Evolutionary conservation across 2,113 vertebrate species (phyloP).

Genomic region (Festucalex cinctus): DNA sequence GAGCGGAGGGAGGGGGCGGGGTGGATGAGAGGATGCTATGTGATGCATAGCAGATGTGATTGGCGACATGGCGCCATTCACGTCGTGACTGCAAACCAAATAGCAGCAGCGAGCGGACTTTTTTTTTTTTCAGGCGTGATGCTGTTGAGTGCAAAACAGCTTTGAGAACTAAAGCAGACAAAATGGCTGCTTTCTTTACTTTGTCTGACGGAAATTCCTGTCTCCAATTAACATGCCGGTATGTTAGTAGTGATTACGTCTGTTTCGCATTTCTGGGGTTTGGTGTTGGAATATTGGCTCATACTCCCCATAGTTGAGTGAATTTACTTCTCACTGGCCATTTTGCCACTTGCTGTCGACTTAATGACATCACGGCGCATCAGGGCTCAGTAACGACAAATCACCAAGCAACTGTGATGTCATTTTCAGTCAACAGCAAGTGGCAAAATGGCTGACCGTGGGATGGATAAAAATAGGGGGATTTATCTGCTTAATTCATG

Average conservation of each 20-base stretch:
- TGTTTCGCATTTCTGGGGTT: neutral
- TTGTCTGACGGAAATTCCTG: neutral
- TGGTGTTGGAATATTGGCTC: too few species aligned
- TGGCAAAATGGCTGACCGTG: too few species aligned
- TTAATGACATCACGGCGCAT: too few species aligned
- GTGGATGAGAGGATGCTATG: slow-evolving; percentile 43
- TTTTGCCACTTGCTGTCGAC: too few species aligned
- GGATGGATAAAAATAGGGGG: too few species aligned
- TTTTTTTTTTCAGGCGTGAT: slow-evolving; percentile 51
- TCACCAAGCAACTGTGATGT: too few species aligned
- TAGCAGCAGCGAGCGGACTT: slow-evolving; percentile 51
- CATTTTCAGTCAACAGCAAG: too few species aligned
- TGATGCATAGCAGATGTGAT: slow-evolving; percentile 71
- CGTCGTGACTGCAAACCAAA: slow-evolving; percentile 63
- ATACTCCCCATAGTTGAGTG: slow-evolving; percentile 21
- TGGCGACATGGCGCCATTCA: slow-evolving; percentile 61
- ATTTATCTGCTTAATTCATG: too few species aligned
- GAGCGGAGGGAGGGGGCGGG: slow-evolving; percentile 13
- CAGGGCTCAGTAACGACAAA: too few species aligned
- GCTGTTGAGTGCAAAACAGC: slow-evolving; percentile 38
- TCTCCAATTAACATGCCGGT: neutral
- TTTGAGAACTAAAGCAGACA: too few species aligned
- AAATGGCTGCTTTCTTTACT: neutral
- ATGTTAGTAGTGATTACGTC: neutral
- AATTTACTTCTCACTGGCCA: slow-evolving; percentile 16